Evolutionary conservation across 2,113 vertebrate genomes (phyloP).

Genomic region (Leptosomus discolor): DNA sequence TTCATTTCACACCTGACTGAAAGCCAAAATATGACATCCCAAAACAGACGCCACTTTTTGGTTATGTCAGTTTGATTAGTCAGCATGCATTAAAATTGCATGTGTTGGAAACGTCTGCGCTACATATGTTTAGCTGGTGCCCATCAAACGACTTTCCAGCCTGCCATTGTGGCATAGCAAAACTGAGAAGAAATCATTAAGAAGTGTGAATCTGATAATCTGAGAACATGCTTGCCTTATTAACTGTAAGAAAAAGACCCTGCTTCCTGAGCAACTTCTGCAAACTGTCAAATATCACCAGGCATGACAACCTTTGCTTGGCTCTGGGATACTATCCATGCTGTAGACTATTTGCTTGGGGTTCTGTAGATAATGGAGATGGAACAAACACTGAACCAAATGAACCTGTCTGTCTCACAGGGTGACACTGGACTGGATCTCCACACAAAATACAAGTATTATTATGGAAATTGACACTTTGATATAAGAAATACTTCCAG

Average conservation of each 20-base stretch:
- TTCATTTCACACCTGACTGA: constrained; percentile 50
- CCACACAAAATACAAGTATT: neutral
- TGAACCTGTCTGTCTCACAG: constrained; percentile 45
- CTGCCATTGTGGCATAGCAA: neutral
- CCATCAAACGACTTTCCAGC: neutral
- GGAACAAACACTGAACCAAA: constrained; percentile 42
- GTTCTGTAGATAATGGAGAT: constrained; percentile 56
- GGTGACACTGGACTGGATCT: constrained; percentile 21
- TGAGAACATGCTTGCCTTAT: constrained; percentile 10
- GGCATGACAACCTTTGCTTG: constrained; percentile 37
- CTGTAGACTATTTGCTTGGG: constrained; percentile 34
- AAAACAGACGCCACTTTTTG: constrained; percentile 30
- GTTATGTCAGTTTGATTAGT: constrained; percentile 23
- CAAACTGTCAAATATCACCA: constrained; percentile 53
- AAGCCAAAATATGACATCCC: constrained; percentile 30
- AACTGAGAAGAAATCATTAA: constrained; percentile 40
- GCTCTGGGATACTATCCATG: neutral
- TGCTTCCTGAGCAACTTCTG: constrained; percentile 47
- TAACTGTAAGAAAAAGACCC: constrained; percentile 6
- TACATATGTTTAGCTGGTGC: constrained; percentile 17
- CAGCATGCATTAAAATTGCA: constrained; percentile 20
- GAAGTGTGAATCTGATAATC: constrained; percentile 49
- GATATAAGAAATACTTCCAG: neutral
- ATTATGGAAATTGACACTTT: constrained; percentile 43
- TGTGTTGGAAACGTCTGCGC: constrained; percentile 1